phyloP scores from a whole-genome alignment of 2,113 vertebrate genomes.

The Tachysurus fulvidraco region DNA sequence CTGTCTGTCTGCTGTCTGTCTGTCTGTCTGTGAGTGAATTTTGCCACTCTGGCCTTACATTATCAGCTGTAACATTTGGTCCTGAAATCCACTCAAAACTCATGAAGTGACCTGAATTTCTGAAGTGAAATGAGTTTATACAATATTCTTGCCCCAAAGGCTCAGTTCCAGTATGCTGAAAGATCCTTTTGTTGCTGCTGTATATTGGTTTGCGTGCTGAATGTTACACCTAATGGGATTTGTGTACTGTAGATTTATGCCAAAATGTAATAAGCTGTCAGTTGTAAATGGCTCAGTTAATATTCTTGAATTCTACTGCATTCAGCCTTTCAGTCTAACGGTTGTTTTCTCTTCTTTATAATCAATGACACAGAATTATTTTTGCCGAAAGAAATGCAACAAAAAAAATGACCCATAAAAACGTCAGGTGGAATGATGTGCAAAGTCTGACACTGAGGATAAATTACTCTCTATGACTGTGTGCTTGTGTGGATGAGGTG shows the following conservation, averaged over 20 bases:
- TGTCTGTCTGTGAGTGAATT: not conserved
- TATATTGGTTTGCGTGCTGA: not conserved
- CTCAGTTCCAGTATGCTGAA: not conserved
- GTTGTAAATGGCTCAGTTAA: not conserved
- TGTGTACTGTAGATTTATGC: not conserved
- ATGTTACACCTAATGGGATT: not conserved
- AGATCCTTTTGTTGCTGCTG: not conserved
- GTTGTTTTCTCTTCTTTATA: not conserved
- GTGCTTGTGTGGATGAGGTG: conserved; percentile 10
- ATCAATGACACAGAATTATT: not conserved
- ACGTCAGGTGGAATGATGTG: conserved; percentile 21
- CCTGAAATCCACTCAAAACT: not conserved
- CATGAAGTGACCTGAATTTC: not conserved
- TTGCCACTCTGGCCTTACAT: not conserved
- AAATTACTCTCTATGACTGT: conserved; percentile 1
- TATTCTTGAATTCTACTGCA: not conserved
- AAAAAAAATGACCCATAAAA: conserved; percentile 18
- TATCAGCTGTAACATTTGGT: not conserved
- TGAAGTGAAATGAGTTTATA: not conserved
- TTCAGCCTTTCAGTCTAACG: not conserved
- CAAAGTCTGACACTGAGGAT: conserved; percentile 1
- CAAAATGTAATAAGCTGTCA: not conserved
- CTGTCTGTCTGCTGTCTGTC: too few relatives aligned
- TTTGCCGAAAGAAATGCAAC: conserved; percentile 12
- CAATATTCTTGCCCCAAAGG: not conserved